phyloP scores from a whole-genome alignment of 2,888 invertebrate species.

The Horisme vitalbata region DNA sequence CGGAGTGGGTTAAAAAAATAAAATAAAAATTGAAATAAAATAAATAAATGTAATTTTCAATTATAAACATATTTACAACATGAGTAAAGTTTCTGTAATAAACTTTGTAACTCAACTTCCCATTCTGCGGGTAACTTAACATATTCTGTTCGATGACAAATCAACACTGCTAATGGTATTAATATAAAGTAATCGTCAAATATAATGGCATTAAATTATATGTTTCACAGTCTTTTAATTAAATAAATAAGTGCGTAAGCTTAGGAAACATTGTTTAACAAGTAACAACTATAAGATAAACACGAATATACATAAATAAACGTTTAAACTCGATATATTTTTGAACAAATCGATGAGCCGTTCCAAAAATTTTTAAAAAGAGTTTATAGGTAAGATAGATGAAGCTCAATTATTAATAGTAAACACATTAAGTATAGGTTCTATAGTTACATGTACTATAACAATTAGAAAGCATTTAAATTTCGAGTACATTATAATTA shows the following conservation, averaged over 20 bases:
- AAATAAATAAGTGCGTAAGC: conserved; percentile 59
- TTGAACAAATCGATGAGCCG: no score
- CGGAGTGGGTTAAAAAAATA: conserved; percentile 49
- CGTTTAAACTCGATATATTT: no score
- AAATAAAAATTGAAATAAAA: conserved; percentile 67
- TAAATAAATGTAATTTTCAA: conserved; percentile 78
- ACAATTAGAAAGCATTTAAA: background rate
- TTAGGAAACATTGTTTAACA: conserved; percentile 32
- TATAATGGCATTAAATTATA: conserved; percentile 71
- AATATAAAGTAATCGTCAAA: conserved; percentile 55
- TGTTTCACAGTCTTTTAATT: conserved; percentile 73
- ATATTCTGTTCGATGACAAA: conserved; percentile 46
- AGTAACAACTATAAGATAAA: no score
- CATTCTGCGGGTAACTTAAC: conserved; percentile 40
- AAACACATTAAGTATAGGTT: no score
- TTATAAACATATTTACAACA: conserved; percentile 77
- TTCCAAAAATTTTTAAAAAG: no score
- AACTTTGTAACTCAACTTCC: conserved; percentile 52
- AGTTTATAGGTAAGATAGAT: no score
- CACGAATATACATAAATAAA: no score
- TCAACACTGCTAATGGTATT: conserved; percentile 40
- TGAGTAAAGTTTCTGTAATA: conserved; percentile 59
- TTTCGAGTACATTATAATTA: conserved; percentile 1
- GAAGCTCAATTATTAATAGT: no score
- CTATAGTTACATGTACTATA: no score